Conservation (phyloP, 2,113 vertebrate species). For the Muntiacus muntjak region DNA sequence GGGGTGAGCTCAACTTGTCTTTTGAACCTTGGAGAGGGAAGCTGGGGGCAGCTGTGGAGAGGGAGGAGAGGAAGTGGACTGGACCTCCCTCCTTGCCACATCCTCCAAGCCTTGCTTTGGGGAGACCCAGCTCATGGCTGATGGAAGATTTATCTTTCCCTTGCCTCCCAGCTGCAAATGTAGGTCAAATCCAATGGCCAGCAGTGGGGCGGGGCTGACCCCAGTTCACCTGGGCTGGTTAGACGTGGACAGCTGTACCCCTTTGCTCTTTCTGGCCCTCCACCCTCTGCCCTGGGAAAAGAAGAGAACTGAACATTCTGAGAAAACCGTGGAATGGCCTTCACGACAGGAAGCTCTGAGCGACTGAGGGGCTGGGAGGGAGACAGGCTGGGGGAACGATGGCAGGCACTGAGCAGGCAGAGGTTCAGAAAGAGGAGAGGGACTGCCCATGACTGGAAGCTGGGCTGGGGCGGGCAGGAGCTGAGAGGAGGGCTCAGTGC, state of each 20-base stretch:
- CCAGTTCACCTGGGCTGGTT: neutral
- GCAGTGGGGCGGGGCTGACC: fast-evolving
- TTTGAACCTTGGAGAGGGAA: neutral
- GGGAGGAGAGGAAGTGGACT: no score
- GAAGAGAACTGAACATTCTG: neutral
- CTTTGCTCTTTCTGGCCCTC: neutral
- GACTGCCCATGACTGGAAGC: neutral
- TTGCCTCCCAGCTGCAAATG: neutral
- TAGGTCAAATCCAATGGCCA: neutral
- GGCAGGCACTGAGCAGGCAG: neutral
- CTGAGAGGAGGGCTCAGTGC: no score
- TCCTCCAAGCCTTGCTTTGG: neutral
- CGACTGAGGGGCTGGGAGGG: neutral
- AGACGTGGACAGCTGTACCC: neutral
- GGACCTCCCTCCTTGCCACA: neutral
- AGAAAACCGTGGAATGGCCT: neutral
- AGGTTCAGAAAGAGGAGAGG: neutral
- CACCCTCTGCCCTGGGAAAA: neutral
- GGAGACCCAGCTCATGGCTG: neutral
- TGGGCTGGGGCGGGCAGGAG: neutral
- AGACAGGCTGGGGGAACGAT: neutral
- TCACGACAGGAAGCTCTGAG: neutral
- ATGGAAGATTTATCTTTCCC: neutral
- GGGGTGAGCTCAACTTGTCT: neutral
- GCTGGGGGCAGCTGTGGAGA: neutral